Evolutionary conservation across 2,888 invertebrate species (phyloP), one percentile per base, ranked within the genome.

Genomic region (Orthosia gothica): DNA sequence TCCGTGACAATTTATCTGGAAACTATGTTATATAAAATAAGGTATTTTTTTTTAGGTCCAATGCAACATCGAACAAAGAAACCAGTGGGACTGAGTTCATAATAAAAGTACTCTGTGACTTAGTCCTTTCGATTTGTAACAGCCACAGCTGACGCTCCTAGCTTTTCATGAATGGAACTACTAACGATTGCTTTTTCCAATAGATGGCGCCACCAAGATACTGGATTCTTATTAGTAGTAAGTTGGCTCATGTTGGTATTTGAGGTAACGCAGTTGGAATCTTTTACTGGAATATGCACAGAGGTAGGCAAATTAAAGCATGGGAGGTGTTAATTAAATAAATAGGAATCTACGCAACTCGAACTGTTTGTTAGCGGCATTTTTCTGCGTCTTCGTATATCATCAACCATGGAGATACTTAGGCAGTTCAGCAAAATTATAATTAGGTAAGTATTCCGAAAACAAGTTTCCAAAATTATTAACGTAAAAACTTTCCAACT

Each of bases 151-250:
- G 13, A n/a, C n/a, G 45, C 2, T 3, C 3, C 9, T 1, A 2
- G 11, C 13, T 61, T 3, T 23, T 52, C 15, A 5, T 23, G 2
- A 77, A 49, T 49, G 11, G 16, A 47, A 49, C 47, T 45, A 32
- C 18, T 58, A 69, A 16, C 20, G 66, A 3, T 32, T 7, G 11
- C 20, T 5, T 12, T 55, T 64, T 23, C 5, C 55, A 61, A 74
- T 74, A 79, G 79, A 79, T 80, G 79, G 80, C 79, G 69, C 55
- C 40, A 64, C 47, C 9, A 32, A 3, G 26, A 9, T 26, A 58
- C 58, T 50, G 2, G 1, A 49, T 26, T 26, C n/a, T 18, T 16
- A 9, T 49, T n/a, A 61, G 18, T 47, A n/a, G 47, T 11, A 52
- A 18, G 15, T 26, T n/a, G 9, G 3, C 4, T 18, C 9, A 20